phyloP scores from a whole-genome alignment of 2,888 invertebrate species.

The Campoplex capitator region DNA sequence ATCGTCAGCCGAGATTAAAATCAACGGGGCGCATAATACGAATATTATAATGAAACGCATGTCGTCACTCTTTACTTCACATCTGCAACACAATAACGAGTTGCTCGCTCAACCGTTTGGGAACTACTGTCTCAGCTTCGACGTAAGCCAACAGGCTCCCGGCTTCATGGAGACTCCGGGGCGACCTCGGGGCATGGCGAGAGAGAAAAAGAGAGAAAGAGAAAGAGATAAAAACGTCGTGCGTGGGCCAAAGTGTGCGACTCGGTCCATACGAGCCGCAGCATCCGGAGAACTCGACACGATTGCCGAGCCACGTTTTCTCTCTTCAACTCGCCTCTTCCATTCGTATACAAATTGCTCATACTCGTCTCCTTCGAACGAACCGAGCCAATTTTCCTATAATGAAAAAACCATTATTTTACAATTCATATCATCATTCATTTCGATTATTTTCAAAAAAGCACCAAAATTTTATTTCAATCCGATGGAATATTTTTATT shows the following conservation, averaged over 20 bases:
- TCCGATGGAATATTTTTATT: too few species aligned
- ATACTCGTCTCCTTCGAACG: neutral
- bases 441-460: neutral
- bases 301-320: conserved; percentile 36
- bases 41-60: conserved; percentile 63
- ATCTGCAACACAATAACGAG: neutral
- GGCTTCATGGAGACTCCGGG: conserved; percentile 30
- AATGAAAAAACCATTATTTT: neutral
- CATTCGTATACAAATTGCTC: conserved; percentile 6
- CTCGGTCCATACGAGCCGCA: conserved; percentile 51
- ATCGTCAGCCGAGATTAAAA: conserved; percentile 44
- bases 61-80: conserved; percentile 19
- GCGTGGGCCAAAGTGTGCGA: conserved; percentile 50
- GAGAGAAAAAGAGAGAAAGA: conserved; percentile 34
- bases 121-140: conserved; percentile 52
- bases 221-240: conserved; percentile 47
- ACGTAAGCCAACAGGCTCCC: conserved; percentile 35
- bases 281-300: conserved; percentile 49
- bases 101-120: conserved; percentile 58
- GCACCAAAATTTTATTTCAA: too few species aligned
- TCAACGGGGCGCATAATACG: conserved; percentile 44
- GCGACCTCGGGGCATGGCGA: conserved; percentile 30
- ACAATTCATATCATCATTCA: neutral
- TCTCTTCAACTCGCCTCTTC: conserved; percentile 17
- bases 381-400: conserved; percentile 2